A percentile compares a stretch with the other conserved stretches of the same genome.
Evolutionary conservation across 2,113 vertebrate species (phyloP).

Genomic region (Nesogale talazaci): DNA sequence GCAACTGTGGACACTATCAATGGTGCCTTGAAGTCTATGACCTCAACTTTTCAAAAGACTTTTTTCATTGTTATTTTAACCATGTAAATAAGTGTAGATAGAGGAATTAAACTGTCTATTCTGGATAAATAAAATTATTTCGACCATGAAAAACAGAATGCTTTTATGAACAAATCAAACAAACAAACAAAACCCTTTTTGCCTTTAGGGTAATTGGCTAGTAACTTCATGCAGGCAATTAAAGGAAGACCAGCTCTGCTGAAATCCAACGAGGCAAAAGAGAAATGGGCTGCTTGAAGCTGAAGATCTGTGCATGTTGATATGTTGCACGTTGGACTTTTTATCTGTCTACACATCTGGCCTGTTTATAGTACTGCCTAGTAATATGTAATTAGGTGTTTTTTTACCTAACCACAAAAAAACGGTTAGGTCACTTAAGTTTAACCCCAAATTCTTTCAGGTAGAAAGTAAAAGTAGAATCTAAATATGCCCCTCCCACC

Average conservation of each 20-base stretch:
- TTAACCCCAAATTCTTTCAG: constrained; percentile 61
- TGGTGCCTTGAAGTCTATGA: constrained; percentile 94
- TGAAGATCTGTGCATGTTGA: constrained; percentile 9
- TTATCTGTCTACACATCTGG: neutral
- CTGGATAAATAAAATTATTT: constrained; percentile 95
- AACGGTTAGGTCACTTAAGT: constrained; percentile 45
- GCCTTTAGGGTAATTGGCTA: constrained; percentile 3
- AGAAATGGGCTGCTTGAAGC: neutral
- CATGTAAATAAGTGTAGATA: constrained; percentile 94
- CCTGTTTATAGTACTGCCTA: constrained; percentile 30
- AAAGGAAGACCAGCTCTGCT: constrained; percentile 44
- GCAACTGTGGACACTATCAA: constrained; percentile 92
- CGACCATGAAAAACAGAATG: constrained; percentile 82
- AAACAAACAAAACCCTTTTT: neutral
- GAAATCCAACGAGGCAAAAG: constrained; percentile 36
- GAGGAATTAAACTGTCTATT: constrained; percentile 93
- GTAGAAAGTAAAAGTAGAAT: constrained; percentile 61
- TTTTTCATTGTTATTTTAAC: constrained; percentile 90
- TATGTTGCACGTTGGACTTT: constrained; percentile 6
- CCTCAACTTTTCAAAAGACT: constrained; percentile 92
- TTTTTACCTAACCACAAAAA: constrained; percentile 42
- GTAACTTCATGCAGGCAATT: constrained; percentile 35
- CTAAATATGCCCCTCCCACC: neutral
- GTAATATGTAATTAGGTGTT: constrained; percentile 31
- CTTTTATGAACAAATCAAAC: neutral